Evolutionary conservation across 2,797 vertebrate genomes (phyloP).

Genomic region (Xiphophorus birchmanni): DNA sequence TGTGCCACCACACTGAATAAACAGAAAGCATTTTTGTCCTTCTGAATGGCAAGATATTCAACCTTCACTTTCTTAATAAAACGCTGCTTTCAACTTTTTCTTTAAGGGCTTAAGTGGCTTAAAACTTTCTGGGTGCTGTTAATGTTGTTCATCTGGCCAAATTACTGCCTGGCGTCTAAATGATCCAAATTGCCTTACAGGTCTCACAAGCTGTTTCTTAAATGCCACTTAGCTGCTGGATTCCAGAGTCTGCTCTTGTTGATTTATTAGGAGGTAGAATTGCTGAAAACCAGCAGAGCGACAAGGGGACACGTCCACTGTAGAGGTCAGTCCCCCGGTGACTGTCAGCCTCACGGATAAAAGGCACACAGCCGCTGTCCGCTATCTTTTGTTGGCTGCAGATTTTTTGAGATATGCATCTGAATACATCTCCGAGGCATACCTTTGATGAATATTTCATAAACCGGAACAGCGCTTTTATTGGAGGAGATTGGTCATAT

Average conservation of each 20-base stretch:
- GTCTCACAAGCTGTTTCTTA: slow-evolving; percentile 77
- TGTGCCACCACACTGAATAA: slow-evolving; percentile 47
- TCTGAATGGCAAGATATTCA: slow-evolving; percentile 39
- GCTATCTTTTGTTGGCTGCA: slow-evolving; percentile 66
- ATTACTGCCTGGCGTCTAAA: slow-evolving; percentile 76
- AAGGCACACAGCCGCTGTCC: slow-evolving; percentile 46
- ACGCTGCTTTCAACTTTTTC: slow-evolving; percentile 43
- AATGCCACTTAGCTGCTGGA: slow-evolving; percentile 80
- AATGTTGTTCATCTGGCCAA: slow-evolving; percentile 75
- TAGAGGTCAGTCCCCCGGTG: slow-evolving; percentile 71
- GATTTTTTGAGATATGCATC: slow-evolving; percentile 71
- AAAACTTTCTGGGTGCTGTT: slow-evolving; percentile 65
- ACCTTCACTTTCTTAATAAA: slow-evolving; percentile 58
- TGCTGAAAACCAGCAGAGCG: slow-evolving; percentile 72
- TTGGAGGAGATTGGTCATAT: slow-evolving; percentile 73
- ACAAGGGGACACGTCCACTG: slow-evolving; percentile 63
- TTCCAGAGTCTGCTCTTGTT: slow-evolving; percentile 66
- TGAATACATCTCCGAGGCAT: slow-evolving; percentile 66
- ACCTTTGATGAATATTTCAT: slow-evolving; percentile 81
- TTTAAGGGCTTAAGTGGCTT: slow-evolving; percentile 48
- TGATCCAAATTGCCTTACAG: slow-evolving; percentile 72
- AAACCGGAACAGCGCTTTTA: slow-evolving; percentile 69
- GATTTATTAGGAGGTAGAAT: slow-evolving; percentile 74
- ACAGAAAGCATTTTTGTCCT: slow-evolving; percentile 46
- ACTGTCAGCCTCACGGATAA: slow-evolving; percentile 58